Conservation (phyloP, 2,113 vertebrate species). For the Pomatorhinus ruficollis region DNA sequence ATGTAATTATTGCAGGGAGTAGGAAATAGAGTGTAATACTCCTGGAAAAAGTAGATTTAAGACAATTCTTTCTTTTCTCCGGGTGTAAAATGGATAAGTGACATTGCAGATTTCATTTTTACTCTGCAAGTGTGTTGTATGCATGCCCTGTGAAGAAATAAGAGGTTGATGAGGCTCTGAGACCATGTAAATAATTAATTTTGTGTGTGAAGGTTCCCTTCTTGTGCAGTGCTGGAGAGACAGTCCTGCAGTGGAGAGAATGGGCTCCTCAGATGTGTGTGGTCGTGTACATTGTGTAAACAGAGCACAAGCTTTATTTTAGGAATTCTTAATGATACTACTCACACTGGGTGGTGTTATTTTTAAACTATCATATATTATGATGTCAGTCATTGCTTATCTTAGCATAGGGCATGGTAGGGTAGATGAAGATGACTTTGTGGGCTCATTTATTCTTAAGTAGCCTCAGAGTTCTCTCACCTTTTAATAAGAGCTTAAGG, state of each 20-base stretch:
- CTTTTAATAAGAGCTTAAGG: conserved; percentile 37
- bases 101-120: not conserved
- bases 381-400: not conserved
- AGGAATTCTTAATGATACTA: not conserved
- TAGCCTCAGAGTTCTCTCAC: not conserved
- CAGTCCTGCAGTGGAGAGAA: not conserved
- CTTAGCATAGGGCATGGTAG: not conserved
- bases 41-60: not conserved
- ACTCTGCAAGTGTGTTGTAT: not conserved
- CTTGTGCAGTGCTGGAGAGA: not conserved
- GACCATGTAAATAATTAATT: not conserved
- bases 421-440: not conserved
- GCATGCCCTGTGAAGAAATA: not conserved
- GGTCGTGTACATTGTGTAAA: not conserved
- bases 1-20: not conserved
- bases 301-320: not conserved
- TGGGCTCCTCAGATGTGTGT: not conserved
- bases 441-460: conserved; percentile 3
- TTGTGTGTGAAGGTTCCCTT: not conserved
- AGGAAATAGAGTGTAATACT: not conserved
- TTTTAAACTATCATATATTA: not conserved
- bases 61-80: not conserved
- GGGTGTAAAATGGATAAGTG: not conserved
- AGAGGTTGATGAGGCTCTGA: not conserved
- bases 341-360: not conserved